Evolutionary conservation across 2,797 vertebrate species (phyloP).

Genomic region (Xiphophorus birchmanni): DNA sequence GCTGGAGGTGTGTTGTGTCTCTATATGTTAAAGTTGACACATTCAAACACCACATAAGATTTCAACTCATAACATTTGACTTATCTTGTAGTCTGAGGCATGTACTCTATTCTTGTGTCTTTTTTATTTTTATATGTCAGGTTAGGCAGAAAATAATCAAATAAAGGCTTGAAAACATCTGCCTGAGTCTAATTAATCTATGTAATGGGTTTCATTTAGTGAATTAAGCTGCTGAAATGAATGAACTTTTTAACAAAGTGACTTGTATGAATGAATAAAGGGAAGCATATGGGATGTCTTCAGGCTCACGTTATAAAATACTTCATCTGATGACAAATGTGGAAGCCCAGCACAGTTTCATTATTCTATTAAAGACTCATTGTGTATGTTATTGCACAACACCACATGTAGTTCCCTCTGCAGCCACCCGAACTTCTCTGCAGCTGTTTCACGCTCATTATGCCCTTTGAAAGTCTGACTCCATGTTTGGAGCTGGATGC

Average conservation of each 20-base stretch:
- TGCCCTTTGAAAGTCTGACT: conserved; percentile 35
- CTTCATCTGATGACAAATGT: conserved; percentile 7
- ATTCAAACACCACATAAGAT: too few species aligned
- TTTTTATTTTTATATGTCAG: neutral
- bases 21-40: too few species aligned
- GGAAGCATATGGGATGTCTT: neutral
- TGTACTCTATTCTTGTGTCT: too few species aligned
- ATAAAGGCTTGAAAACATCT: neutral
- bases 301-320: conserved; percentile 6
- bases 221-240: neutral
- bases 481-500: conserved; percentile 33
- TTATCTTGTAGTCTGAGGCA: too few species aligned
- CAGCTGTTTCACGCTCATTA: conserved; percentile 45
- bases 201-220: neutral
- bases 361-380: conserved; percentile 37
- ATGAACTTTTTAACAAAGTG: neutral
- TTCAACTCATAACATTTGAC: too few species aligned
- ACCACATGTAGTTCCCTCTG: conserved; percentile 6
- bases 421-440: conserved; percentile 35
- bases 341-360: conserved; percentile 40
- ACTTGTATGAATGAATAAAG: neutral
- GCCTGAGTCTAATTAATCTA: neutral
- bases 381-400: conserved; percentile 13
- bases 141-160: neutral
- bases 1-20: too few species aligned